These are phyloP conservation scores for Anhinga rufa DNA, from an alignment of 2,113 vertebrate species.

Conservation along the genomic window DNA sequence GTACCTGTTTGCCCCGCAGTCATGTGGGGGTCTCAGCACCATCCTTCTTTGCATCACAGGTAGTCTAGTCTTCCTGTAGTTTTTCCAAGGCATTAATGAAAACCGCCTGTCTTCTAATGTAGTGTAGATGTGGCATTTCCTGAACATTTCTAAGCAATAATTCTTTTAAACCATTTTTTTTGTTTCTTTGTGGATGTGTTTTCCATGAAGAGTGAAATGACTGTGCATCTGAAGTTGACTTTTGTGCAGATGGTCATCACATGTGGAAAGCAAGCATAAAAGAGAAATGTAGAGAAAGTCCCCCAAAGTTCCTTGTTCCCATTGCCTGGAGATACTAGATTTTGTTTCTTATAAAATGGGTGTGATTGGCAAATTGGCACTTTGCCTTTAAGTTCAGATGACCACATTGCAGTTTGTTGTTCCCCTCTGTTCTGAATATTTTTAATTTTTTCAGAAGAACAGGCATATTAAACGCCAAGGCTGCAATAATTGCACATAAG, in stretches of 20 bases:
- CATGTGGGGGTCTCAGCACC: neutral
- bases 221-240: neutral
- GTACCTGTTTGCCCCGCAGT: rapidly evolving
- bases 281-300: neutral
- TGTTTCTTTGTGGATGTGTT: neutral
- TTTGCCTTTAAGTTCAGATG: neutral
- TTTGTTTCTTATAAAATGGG: neutral
- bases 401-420: neutral
- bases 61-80: neutral
- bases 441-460: constrained; percentile 13
- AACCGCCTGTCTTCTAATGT: neutral
- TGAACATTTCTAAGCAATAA: neutral
- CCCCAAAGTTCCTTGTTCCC: neutral
- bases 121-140: neutral
- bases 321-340: neutral
- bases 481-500: neutral
- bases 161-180: neutral
- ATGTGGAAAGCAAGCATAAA: neutral
- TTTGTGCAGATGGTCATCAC: neutral
- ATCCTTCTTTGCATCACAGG: neutral
- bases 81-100: neutral
- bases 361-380: neutral
- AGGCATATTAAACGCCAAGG: neutral
- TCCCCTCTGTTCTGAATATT: constrained; percentile 47
- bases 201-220: neutral